Evolutionary conservation across 2,797 vertebrate genomes (phyloP).

Genomic region (Vireo griseus): DNA sequence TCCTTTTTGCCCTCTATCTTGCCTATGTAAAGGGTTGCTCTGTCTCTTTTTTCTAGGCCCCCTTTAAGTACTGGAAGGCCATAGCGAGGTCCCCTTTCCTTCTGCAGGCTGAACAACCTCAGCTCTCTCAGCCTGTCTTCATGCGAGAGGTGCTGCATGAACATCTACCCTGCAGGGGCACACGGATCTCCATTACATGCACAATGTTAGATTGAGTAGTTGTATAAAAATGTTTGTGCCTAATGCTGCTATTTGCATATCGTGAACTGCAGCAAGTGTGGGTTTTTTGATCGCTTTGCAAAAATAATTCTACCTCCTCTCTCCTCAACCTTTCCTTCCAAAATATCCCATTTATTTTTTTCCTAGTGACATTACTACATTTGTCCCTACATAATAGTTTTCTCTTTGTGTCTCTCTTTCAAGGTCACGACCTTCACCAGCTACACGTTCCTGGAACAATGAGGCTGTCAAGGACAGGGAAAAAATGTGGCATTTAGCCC

Average conservation of each 20-base stretch:
- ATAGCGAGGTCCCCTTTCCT: not conserved
- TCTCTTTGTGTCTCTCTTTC: not conserved
- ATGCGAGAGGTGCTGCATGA: not conserved
- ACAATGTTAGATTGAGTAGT: not conserved
- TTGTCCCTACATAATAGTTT: not conserved
- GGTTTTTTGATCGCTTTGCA: fast-evolving
- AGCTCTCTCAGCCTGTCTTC: not conserved
- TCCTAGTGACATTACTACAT: not conserved
- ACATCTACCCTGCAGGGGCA: not conserved
- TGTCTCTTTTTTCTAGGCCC: not conserved
- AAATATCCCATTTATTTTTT: not conserved
- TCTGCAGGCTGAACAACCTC: not conserved
- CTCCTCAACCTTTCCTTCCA: not conserved
- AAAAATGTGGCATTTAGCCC: not conserved
- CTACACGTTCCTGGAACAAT: not conserved
- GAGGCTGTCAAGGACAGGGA: not conserved
- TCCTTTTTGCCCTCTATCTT: not conserved
- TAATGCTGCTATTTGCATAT: not conserved
- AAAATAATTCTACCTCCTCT: not conserved
- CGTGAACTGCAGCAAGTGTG: not conserved
- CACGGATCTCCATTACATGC: not conserved
- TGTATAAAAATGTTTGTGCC: not conserved
- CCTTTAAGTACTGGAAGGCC: not conserved
- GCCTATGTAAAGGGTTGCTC: not conserved
- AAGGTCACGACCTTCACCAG: not conserved